Evolutionary conservation across 2,113 vertebrate species (phyloP).

Genomic region (Nycticryphes semicollaris): DNA sequence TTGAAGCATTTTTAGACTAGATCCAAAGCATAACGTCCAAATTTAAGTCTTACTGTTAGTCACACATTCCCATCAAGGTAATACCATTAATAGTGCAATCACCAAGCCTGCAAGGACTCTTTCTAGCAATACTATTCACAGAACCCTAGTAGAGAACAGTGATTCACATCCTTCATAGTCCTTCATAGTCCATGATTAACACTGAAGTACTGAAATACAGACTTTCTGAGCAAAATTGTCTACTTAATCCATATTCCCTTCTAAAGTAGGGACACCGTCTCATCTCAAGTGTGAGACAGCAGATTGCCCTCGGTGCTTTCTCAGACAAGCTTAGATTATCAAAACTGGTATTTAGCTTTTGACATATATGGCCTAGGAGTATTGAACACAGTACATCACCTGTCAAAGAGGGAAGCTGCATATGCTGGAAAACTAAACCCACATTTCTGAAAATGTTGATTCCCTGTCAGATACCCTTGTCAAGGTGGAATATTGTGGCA

Average conservation of each 20-base stretch:
- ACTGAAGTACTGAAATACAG: neutral
- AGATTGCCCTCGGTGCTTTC: neutral
- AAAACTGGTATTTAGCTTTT: conserved; percentile 10
- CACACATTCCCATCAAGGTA: neutral
- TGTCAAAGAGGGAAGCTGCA: neutral
- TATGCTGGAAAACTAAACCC: neutral
- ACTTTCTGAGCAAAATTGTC: neutral
- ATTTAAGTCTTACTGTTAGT: neutral
- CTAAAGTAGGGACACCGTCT: neutral
- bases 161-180: neutral
- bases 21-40: neutral
- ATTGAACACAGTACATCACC: neutral
- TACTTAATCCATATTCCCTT: neutral
- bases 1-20: too few relatives aligned
- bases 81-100: neutral
- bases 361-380: neutral
- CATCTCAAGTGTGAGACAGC: neutral
- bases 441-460: neutral
- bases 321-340: neutral
- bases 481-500: neutral
- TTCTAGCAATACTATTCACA: neutral
- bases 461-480: neutral
- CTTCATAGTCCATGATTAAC: neutral
- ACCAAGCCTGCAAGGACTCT: neutral
- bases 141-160: neutral